Evolutionary conservation across 2,797 vertebrate genomes (phyloP).

Genomic region (Tapirus indicus): DNA sequence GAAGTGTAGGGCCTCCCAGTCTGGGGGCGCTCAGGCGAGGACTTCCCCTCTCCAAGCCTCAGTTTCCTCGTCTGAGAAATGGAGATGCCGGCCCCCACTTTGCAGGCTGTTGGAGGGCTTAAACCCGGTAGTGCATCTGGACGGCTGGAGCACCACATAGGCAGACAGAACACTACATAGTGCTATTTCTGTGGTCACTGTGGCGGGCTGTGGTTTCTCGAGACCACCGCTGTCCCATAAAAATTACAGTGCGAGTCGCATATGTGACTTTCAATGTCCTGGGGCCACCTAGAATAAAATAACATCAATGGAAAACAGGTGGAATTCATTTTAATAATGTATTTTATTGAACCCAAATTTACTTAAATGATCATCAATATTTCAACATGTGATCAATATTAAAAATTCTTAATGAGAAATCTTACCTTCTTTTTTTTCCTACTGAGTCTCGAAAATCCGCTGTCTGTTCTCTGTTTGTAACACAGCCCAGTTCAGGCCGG

Average conservation of each 20-base stretch:
- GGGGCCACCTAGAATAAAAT: neutral
- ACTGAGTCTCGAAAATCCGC: neutral
- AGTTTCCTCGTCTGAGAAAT: constrained; percentile 2
- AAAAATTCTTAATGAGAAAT: neutral
- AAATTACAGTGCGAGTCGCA: neutral
- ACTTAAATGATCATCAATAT: neutral
- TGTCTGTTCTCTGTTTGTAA: neutral
- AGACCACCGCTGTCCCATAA: neutral
- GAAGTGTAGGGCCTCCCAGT: neutral
- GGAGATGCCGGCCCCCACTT: neutral
- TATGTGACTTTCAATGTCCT: neutral
- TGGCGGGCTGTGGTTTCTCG: neutral
- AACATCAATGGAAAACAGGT: neutral
- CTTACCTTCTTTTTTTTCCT: neutral
- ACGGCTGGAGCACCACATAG: neutral
- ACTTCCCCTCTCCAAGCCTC: neutral
- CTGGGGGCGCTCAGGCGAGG: neutral
- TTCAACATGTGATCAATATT: neutral
- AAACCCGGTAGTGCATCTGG: rapidly evolving
- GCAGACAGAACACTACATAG: neutral
- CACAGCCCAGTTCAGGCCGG: neutral
- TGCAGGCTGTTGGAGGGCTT: neutral
- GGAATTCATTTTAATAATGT: neutral
- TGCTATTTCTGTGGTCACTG: neutral
- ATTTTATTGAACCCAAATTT: constrained; percentile 10